These are phyloP conservation scores for Lagorchestes hirsutus DNA, from an alignment of 2,797 vertebrate species.

Conservation along the genomic window DNA sequence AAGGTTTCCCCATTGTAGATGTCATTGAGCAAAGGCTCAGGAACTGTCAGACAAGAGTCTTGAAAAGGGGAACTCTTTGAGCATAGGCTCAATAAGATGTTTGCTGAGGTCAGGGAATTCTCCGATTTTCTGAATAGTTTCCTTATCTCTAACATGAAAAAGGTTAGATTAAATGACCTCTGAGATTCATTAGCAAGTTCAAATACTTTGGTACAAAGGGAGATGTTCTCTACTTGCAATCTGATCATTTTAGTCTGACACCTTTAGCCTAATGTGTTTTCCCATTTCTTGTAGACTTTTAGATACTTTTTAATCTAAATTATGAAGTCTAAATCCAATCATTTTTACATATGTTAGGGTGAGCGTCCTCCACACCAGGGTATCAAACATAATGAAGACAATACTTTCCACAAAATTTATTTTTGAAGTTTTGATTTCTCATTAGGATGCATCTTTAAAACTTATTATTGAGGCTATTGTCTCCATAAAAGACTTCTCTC, in stretches of 20 bases:
- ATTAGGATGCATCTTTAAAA: accelerated
- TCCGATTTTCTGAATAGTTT: neutral
- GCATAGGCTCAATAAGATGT: neutral
- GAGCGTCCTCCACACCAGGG: neutral
- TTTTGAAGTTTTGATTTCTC: too few species aligned
- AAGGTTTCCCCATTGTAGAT: neutral
- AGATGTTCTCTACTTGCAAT: neutral
- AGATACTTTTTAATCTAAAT: neutral
- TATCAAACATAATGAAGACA: neutral
- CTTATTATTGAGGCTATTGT: neutral
- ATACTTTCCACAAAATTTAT: neutral
- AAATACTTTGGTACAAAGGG: neutral
- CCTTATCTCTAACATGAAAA: neutral
- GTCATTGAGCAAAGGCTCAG: neutral
- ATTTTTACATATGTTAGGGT: neutral
- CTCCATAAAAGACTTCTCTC: accelerated
- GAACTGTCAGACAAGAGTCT: neutral
- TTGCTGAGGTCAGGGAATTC: neutral
- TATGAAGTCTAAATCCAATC: neutral
- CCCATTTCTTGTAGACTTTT: neutral
- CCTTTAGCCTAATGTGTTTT: too few species aligned
- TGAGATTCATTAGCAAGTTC: neutral
- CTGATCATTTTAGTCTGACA: neutral
- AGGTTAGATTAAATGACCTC: neutral
- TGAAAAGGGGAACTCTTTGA: neutral